Evolutionary conservation across 2,797 vertebrate species (phyloP), one percentile per base, ranked within the genome.

Genomic region (Notoglanidium macrostoma): DNA sequence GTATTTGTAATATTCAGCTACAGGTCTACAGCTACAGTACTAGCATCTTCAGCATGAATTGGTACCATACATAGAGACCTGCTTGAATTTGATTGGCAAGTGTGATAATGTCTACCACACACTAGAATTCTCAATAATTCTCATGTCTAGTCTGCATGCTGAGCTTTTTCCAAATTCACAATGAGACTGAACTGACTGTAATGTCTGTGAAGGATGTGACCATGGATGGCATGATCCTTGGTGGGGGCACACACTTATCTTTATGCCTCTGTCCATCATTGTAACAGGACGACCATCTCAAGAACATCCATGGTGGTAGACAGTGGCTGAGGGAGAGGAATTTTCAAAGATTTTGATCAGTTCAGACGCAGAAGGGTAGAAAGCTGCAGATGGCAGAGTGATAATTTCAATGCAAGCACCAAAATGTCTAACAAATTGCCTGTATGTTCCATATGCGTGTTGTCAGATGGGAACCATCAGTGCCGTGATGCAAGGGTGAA

Each of bases 341-440:
- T 55, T 55, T 78, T 78, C 74, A 44, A 49, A 49, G 44, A 44
- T 74, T 74, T 51, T 74, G 44, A 15, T 74, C 23, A 51, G 23
- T 74, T 74, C 5, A 51, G 44, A 51, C 12, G 14, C 26, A n/a
- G 35, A n/a, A 1, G 46, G 40, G 21, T 23, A 5, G 44, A 26
- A 76, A 29, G 46, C 73, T 7, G n/a, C 14, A 76, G 46, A 51
- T 11, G 29, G 46, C 12, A 51, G 15, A 76, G n/a, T 76, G 26
- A 54, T 54, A 8, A 9, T 21, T 78, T 55, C 17, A 78, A 5
- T 78, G n/a, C 51, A 78, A 55, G 14, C 26, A 55, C 26, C 44
- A 51, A 49, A 26, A 68, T 44, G 70, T 46, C 35, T 72, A 72
- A 72, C 70, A 72, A 72, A 76, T 29, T 76, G 73, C 46, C 73